phyloP scores from a whole-genome alignment of 35 echinoderm and acorn worm genomes.

The Hemicentrotus pulcherrimus region DNA sequence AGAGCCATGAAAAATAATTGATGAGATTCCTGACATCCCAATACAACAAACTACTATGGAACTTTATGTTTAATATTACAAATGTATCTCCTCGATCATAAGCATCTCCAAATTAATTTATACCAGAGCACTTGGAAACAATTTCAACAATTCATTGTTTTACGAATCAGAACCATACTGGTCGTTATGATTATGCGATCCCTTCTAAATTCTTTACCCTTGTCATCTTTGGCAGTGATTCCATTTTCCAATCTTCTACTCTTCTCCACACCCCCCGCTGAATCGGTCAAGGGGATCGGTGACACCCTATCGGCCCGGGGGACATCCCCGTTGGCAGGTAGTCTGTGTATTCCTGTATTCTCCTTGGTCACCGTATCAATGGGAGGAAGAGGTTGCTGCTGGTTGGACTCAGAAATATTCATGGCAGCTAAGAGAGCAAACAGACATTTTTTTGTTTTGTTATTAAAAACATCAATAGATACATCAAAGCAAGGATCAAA shows the following conservation, averaged over 20 bases:
- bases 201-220: not conserved
- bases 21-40: too few species aligned
- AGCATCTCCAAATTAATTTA: too few species aligned
- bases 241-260: conserved; percentile 31
- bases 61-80: too few species aligned
- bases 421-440: not conserved
- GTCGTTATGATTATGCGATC: not conserved
- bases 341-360: not conserved
- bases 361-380: conserved; percentile 39
- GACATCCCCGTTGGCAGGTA: conserved; percentile 53
- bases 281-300: not conserved
- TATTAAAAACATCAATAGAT: not conserved
- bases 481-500: not conserved
- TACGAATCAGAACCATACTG: not conserved
- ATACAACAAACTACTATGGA: too few species aligned
- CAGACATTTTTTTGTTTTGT: too few species aligned
- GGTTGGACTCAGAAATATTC: conserved; percentile 6
- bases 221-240: conserved; percentile 11
- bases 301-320: not conserved
- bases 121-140: too few species aligned
- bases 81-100: too few species aligned
- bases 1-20: too few species aligned
- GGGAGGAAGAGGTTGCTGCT: conserved; percentile 50
- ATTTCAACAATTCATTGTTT: not conserved
- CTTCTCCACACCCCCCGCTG: conserved; percentile 8